phyloP scores from a whole-genome alignment of 2,797 vertebrate species.

The Catostomus latipinnis region DNA sequence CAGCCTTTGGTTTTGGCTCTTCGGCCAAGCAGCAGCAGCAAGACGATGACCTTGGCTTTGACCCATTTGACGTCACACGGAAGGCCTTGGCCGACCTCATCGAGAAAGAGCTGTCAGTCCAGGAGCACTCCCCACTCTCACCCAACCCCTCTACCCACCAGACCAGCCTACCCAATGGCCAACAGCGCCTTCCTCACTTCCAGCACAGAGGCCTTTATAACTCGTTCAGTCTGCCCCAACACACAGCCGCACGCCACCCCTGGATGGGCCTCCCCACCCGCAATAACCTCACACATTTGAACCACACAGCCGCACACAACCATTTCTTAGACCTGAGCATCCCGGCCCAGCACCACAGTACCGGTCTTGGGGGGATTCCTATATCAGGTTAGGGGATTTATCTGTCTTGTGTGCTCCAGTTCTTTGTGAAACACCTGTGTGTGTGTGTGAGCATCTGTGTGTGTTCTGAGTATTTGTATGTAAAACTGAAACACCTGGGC shows the following conservation, averaged over 20 bases:
- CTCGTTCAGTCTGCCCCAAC: constrained; percentile 92
- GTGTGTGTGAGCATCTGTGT: background rate
- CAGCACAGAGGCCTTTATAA: constrained; percentile 96
- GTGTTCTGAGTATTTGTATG: constrained; percentile 18
- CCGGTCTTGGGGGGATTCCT: constrained; percentile 97
- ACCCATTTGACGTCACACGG: constrained; percentile 97
- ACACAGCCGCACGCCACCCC: constrained; percentile 87
- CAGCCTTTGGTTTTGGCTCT: constrained; percentile 97
- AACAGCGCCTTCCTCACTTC: constrained; percentile 91
- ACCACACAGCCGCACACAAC: constrained; percentile 98
- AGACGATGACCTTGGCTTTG: constrained; percentile 98
- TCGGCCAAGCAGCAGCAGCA: constrained; percentile 90
- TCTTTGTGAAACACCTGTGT: constrained; percentile 13
- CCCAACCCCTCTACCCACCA: constrained; percentile 80
- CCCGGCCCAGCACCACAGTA: constrained; percentile 91
- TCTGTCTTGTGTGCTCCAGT: constrained; percentile 41
- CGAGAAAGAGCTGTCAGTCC: constrained; percentile 97
- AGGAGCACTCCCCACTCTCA: constrained; percentile 89
- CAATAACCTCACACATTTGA: constrained; percentile 98
- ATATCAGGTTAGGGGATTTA: constrained; percentile 90
- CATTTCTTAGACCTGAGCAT: constrained; percentile 98
- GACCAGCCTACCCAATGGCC: constrained; percentile 71
- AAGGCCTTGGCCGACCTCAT: constrained; percentile 99
- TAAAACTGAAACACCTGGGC: constrained; percentile 43
- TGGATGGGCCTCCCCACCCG: constrained; percentile 93